Base-by-base conservation (phyloP, 1,140 invertebrate species). In the Cydia pomonella region DNA sequence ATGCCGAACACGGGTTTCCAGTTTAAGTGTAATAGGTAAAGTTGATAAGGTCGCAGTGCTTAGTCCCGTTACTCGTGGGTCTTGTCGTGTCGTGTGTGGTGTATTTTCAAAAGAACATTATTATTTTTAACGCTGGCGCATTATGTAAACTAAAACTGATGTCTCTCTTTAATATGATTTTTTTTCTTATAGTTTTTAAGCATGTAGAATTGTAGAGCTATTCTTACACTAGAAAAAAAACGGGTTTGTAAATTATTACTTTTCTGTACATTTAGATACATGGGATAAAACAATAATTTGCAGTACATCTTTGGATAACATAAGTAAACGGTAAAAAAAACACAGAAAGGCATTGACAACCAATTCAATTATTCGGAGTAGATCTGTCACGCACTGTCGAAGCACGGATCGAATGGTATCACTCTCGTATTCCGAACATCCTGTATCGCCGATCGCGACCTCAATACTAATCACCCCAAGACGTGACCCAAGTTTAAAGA, bases 381-480 rank as follows among this genome's bases (percentile, higher is more conserved):
- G 64, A 73, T 71, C 59, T 75, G 74, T 77, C 76, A 77, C 75
- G 72, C 72, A 77, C 76, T 62, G 74, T 75, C 75, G 62, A 79
- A 73, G 77, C 75, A 79, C 80, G 76, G 75, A 76, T 59, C 53
- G 53, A 59, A 59, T 81, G 80, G 77, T 69, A 63, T 73, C 74
- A 72, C 74, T 76, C 84, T 80, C 72, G 77, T 82, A 86, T 86
- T 84, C 82, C 73, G 63, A 77, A 75, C 75, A 76, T 75, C 76
- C 72, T 64, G 21, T 69, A 69, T 69, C 66, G 33, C 59, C 71
- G 66, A 76, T 73, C 79, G 83, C 79, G 79, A 62, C 84, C 78
- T 77, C 81, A 84, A 86, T 86, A 84, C 75, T 84, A 79, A 86
- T 83, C 75, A 82, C 77, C 72, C 41, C 33, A 18, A 75, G 75